Conservation (phyloP, 2,113 vertebrate genomes). For the Prionailurus viverrinus region DNA sequence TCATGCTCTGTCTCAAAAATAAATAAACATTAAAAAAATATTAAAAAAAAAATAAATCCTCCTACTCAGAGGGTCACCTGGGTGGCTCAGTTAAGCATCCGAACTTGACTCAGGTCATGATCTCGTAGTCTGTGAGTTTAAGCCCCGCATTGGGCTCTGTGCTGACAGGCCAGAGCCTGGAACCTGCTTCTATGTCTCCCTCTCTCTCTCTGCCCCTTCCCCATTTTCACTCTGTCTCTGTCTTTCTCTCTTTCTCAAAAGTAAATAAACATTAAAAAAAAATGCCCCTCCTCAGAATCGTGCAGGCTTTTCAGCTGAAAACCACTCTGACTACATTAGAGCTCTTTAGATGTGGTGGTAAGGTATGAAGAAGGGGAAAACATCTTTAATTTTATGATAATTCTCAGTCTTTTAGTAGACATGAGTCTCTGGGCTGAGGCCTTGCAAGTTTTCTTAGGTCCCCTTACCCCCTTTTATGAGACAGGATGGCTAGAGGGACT, state of each 20-base stretch:
- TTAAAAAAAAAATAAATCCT: not conserved
- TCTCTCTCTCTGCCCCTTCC: no score
- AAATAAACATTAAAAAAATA: no score
- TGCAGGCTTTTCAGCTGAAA: not conserved
- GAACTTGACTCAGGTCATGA: no score
- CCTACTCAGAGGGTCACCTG: not conserved
- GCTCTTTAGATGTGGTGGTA: fast-evolving
- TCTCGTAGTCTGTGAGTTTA: no score
- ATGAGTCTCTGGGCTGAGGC: not conserved
- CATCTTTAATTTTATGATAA: not conserved
- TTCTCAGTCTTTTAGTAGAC: not conserved
- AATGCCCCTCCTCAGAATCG: not conserved
- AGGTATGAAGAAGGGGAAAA: not conserved
- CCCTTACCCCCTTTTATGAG: not conserved
- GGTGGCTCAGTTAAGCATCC: no score
- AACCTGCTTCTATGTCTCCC: no score
- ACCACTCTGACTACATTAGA: not conserved
- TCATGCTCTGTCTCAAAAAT: no score
- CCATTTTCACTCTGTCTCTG: no score
- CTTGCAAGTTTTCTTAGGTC: not conserved
- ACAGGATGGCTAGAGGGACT: not conserved
- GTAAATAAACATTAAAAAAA: not conserved
- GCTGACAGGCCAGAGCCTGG: no score
- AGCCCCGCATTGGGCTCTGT: no score
- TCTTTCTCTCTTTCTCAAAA: no score